Percentiles rank a stretch among this genome's conserved stretches.
These are phyloP conservation scores for Rhingia rostrata DNA, from an alignment of 2,888 invertebrate species.

Conservation along the genomic window DNA sequence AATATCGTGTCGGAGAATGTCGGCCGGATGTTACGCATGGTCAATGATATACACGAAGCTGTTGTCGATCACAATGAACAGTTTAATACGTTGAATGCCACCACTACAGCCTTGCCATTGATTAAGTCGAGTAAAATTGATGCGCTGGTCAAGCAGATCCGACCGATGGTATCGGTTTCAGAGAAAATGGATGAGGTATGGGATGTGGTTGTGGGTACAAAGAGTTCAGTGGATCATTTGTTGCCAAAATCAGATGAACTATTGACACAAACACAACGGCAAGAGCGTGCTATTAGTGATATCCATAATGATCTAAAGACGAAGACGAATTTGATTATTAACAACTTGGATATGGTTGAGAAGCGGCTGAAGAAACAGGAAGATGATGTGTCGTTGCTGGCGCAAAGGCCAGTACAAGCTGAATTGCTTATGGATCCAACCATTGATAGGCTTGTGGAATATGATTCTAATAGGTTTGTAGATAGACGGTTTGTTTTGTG, in stretches of 20 bases:
- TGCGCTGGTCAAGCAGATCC: conserved; percentile 90
- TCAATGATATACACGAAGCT: conserved; percentile 92
- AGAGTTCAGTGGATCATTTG: conserved; percentile 92
- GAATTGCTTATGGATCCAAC: conserved; percentile 90
- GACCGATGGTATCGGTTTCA: conserved; percentile 92
- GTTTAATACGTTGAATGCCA: conserved; percentile 82
- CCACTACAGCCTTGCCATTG: conserved; percentile 85
- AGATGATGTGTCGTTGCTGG: conserved; percentile 90
- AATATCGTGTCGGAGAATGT: conserved; percentile 92
- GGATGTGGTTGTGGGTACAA: conserved; percentile 94
- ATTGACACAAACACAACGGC: conserved; percentile 92
- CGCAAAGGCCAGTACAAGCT: conserved; percentile 89
- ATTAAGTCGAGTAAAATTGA: conserved; percentile 90
- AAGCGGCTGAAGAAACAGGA: conserved; percentile 92
- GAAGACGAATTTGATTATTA: conserved; percentile 93
- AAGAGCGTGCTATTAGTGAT: conserved; percentile 93
- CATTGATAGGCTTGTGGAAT: conserved; percentile 91
- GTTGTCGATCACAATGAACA: conserved; percentile 89
- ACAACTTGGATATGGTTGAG: conserved; percentile 93
- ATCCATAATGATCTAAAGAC: conserved; percentile 91
- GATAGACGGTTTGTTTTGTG: background rate
- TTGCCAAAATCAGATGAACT: conserved; percentile 94
- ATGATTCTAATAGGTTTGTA: conserved; percentile 87
- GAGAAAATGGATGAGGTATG: conserved; percentile 96
- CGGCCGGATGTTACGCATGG: conserved; percentile 90